Conservation (phyloP, 2,888 invertebrate genomes). For the Drosophila kanekoi region DNA sequence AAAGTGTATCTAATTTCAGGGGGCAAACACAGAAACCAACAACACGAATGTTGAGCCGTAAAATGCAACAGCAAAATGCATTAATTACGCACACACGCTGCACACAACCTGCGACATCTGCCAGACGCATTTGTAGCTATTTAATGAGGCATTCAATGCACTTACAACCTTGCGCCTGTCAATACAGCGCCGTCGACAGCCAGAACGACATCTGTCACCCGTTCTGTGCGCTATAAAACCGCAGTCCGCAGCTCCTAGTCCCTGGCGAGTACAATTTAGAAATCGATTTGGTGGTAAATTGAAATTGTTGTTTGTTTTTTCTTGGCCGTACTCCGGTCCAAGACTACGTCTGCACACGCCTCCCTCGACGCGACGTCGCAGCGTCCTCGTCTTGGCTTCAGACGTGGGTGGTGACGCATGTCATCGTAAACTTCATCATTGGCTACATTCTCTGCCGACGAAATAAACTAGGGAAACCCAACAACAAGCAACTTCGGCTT, state of each 20-base stretch:
- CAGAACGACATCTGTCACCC: constrained; percentile 74
- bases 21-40: constrained; percentile 38
- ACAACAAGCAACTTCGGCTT: constrained; percentile 52
- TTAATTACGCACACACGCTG: constrained; percentile 71
- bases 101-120: constrained; percentile 59
- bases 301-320: constrained; percentile 73
- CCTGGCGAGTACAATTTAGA: constrained; percentile 62
- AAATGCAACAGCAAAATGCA: constrained; percentile 72
- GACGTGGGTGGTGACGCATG: constrained; percentile 83
- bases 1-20: constrained; percentile 76
- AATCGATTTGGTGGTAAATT: constrained; percentile 78
- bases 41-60: constrained; percentile 56
- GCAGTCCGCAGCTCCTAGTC: constrained; percentile 42
- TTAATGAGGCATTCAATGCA: constrained; percentile 82
- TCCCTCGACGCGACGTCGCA: constrained; percentile 28
- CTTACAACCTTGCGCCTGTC: constrained; percentile 73
- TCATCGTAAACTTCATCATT: constrained; percentile 83
- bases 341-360: constrained; percentile 62
- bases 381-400: constrained; percentile 32
- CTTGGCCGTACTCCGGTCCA: constrained; percentile 3
- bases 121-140: constrained; percentile 51
- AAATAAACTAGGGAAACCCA: constrained; percentile 31
- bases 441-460: constrained; percentile 54
- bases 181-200: constrained; percentile 49
- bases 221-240: constrained; percentile 71